phyloP scores from a whole-genome alignment of 2,888 invertebrate genomes.

The Eupithecia dodoneata region DNA sequence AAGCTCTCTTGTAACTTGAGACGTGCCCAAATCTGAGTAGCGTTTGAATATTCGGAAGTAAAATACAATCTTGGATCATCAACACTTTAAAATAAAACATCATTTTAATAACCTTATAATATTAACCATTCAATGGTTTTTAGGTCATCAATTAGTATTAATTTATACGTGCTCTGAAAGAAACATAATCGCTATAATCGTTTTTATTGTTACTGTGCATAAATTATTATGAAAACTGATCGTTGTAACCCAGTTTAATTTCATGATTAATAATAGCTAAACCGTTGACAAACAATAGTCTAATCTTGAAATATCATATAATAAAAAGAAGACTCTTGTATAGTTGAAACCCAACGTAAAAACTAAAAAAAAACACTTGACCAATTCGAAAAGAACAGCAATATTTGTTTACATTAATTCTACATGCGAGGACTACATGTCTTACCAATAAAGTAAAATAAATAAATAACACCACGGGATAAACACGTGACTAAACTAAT shows the following conservation, averaged over 20 bases:
- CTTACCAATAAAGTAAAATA: background rate
- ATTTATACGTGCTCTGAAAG: constrained; percentile 31
- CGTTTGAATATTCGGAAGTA: too few relatives aligned
- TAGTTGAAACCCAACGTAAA: background rate
- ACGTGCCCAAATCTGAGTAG: too few relatives aligned
- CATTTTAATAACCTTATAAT: background rate
- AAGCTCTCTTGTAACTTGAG: too few relatives aligned
- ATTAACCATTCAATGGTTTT: constrained; percentile 21
- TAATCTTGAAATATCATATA: too few relatives aligned
- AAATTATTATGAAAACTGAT: constrained; percentile 35
- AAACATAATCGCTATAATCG: constrained; percentile 36
- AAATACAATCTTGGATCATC: background rate
- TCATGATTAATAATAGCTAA: background rate
- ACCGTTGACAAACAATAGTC: background rate
- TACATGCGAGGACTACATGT: too few relatives aligned
- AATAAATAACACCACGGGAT: background rate
- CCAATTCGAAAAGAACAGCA: background rate
- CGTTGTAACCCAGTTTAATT: constrained; percentile 36
- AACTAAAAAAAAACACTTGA: background rate
- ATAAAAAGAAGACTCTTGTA: too few relatives aligned
- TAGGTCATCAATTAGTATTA: constrained; percentile 41
- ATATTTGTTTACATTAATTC: background rate
- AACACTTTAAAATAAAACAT: background rate
- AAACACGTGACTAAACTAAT: background rate
- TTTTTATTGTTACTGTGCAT: constrained; percentile 25